Conservation (phyloP, 2,888 invertebrate genomes). For the Netelia fuscicornis region DNA sequence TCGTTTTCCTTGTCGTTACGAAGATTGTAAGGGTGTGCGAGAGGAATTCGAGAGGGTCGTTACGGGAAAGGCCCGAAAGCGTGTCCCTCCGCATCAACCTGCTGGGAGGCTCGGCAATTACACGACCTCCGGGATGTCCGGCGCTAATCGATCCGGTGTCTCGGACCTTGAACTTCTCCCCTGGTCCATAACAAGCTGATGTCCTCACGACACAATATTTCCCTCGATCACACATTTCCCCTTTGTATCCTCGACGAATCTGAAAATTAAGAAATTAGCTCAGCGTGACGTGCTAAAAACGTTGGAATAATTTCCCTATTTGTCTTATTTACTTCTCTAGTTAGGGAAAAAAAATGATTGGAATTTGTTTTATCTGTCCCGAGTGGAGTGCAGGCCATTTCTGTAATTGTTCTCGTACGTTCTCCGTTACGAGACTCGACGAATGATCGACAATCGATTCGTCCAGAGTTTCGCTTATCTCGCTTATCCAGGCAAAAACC, state of each 20-base stretch:
- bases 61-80: conserved; percentile 10
- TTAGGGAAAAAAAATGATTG: too few relatives aligned
- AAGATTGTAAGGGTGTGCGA: conserved; percentile 2
- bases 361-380: too few relatives aligned
- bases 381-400: too few relatives aligned
- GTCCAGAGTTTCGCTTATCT: neutral
- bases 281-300: too few relatives aligned
- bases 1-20: conserved; percentile 54
- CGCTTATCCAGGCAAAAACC: neutral
- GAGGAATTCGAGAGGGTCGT: conserved; percentile 13
- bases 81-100: conserved; percentile 30
- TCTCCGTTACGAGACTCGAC: too few relatives aligned
- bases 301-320: too few relatives aligned
- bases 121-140: conserved; percentile 49
- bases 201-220: neutral
- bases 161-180: conserved; percentile 57
- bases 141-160: conserved; percentile 50
- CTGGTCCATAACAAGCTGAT: conserved; percentile 26
- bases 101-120: conserved; percentile 50
- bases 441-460: too few relatives aligned
- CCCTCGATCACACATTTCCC: neutral
- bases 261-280: neutral
- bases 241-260: neutral
- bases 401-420: too few relatives aligned
- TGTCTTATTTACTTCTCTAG: too few relatives aligned